A percentile compares a stretch with the other conserved stretches of the same genome.
Evolutionary conservation across 2,888 invertebrate genomes (phyloP).

Genomic region (Hoplodrina blanda): DNA sequence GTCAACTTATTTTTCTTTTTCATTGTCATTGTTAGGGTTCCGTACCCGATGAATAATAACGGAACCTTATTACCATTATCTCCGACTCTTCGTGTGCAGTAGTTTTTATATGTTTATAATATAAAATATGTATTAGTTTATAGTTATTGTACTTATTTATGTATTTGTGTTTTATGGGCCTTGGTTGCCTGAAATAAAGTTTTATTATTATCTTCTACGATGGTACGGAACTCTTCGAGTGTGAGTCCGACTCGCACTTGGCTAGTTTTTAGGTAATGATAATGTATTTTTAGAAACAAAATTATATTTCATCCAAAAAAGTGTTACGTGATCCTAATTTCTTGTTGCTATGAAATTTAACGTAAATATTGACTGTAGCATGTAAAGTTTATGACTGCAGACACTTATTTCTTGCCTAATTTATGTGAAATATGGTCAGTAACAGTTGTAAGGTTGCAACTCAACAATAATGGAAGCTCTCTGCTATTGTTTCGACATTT

Average conservation of each 20-base stretch:
- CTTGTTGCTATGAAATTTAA: neutral
- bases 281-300: neutral
- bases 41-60: no score
- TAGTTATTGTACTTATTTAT: no score
- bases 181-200: no score
- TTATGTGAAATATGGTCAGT: slow-evolving; percentile 48
- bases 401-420: slow-evolving; percentile 52
- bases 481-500: slow-evolving; percentile 57
- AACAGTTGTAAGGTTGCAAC: slow-evolving; percentile 20
- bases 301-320: neutral
- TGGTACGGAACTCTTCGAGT: no score
- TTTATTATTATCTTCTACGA: no score
- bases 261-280: slow-evolving; percentile 1
- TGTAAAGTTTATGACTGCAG: slow-evolving; percentile 32
- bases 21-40: neutral
- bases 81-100: no score
- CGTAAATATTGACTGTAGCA: slow-evolving; percentile 14
- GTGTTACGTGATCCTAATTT: slow-evolving; percentile 10
- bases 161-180: no score
- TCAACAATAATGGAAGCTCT: slow-evolving; percentile 46
- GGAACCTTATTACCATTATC: no score
- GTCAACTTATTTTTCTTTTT: slow-evolving; percentile 19
- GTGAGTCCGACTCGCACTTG: no score
- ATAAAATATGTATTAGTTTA: no score
- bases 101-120: no score